Evolutionary conservation across 2,797 vertebrate genomes (phyloP), one percentile per base, ranked within the genome.

Genomic region (Gorsachius magnificus): DNA sequence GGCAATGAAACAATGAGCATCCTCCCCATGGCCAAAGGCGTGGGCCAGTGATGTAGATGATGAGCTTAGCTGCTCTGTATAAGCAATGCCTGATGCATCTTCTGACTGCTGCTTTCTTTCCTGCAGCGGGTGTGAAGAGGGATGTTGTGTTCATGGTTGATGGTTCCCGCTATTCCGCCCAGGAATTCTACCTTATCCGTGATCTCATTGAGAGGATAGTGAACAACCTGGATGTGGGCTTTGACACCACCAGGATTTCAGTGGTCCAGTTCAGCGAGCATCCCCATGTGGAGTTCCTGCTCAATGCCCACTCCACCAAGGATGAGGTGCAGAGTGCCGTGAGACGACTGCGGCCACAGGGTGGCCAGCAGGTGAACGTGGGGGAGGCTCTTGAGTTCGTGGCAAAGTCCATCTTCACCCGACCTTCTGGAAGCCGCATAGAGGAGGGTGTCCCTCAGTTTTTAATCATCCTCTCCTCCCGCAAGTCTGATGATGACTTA

Each of bases 121-220:
- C 95, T 36, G 4, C 95, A 98, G 98, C 6, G 33, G 98, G 98
- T 69, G 96, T 95, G 93, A 99, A 99, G 97, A 99, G 98, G 85
- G 99, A 99, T 2, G 89, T 99, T 0, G 99, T 99, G 21, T 99
- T 99, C 96, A 98, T 99, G 65, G 97, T 99, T 22, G 99, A 99
- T 4, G 99, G 99, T 45, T 99, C 99, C 64, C 98, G 98, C 61
- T 97, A 95, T 0, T 97, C 98, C 0, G 95, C 96, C 11, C 96
- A 96, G 29, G 99, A 99, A 65, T 99, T 99, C 86, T 95, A 97
- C 94, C 92, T 98, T 36, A 82, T 99, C 71, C 98, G 98, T 2
- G 96, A 98, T 15, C 98, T 99, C 97, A 98, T 99, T 7, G 96
- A 88, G 93, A 98, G 98, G 95, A 97, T 99, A 25, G 98, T 99